These are phyloP conservation scores for Cataglyphis rosenhaueri DNA, from an alignment of 2,888 invertebrate genomes.

Conservation along the genomic window DNA sequence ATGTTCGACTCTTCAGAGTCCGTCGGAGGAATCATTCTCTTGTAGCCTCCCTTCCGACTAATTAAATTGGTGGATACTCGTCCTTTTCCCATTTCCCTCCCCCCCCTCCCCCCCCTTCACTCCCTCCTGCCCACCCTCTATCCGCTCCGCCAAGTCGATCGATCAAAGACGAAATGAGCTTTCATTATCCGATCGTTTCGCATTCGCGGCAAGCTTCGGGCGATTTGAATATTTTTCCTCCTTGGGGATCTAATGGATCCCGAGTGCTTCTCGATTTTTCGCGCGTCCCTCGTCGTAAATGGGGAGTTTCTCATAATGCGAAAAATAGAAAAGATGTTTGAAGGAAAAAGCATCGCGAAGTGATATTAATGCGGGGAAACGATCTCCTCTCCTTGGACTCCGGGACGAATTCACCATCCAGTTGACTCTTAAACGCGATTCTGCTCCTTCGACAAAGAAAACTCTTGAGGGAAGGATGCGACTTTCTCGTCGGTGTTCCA, in stretches of 20 bases:
- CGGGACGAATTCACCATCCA: conserved; percentile 54
- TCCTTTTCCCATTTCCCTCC: not conserved
- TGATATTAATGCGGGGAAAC: conserved; percentile 73
- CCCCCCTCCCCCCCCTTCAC: no score
- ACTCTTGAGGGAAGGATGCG: conserved; percentile 43
- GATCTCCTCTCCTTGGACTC: conserved; percentile 65
- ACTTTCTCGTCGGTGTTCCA: conserved; percentile 27
- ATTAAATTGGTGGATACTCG: conserved; percentile 49
- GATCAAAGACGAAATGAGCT: conserved; percentile 67
- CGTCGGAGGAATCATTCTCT: conserved; percentile 53
- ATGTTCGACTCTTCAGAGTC: conserved; percentile 58
- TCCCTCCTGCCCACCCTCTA: no score
- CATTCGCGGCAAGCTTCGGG: conserved; percentile 45
- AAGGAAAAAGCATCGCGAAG: conserved; percentile 60
- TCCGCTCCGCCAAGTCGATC: conserved; percentile 52
- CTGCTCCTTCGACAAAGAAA: conserved; percentile 31
- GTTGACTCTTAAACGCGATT: conserved; percentile 54
- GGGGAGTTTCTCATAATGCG: conserved; percentile 66
- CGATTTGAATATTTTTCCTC: conserved; percentile 69
- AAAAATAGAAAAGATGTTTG: conserved; percentile 65
- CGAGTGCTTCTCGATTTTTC: conserved; percentile 62
- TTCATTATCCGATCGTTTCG: conserved; percentile 55
- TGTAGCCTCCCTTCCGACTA: conserved; percentile 43
- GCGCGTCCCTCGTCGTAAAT: conserved; percentile 60
- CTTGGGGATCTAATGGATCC: conserved; percentile 65